Conservation (phyloP, 2,113 vertebrate species). For the Penelope pileata region DNA sequence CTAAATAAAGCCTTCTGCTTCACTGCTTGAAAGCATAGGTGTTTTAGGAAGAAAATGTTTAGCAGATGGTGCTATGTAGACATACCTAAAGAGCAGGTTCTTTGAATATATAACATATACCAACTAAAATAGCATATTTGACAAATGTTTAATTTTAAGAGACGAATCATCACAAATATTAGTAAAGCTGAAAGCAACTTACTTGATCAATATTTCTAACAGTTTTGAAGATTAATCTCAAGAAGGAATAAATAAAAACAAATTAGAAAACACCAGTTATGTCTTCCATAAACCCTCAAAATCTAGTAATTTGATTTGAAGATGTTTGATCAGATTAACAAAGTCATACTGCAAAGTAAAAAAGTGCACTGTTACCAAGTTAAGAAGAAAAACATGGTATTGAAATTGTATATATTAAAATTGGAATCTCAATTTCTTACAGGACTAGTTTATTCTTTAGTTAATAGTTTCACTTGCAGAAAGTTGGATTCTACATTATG, state of each 20-base stretch:
- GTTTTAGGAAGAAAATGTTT: slow-evolving; percentile 47
- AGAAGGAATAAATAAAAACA: background rate
- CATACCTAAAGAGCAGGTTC: background rate
- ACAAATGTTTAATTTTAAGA: background rate
- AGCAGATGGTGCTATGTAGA: background rate
- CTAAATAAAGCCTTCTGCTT: slow-evolving; percentile 68
- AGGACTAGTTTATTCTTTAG: slow-evolving; percentile 29
- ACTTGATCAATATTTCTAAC: background rate
- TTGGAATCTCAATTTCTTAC: slow-evolving; percentile 53
- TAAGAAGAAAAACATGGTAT: background rate
- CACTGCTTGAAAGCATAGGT: slow-evolving; percentile 63
- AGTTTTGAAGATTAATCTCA: background rate
- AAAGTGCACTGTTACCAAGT: background rate
- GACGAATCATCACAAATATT: background rate
- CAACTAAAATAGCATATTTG: background rate
- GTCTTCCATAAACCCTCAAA: background rate
- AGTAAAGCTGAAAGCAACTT: background rate
- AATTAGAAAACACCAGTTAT: background rate
- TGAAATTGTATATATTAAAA: background rate
- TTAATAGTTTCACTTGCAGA: slow-evolving; percentile 37
- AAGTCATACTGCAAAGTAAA: background rate
- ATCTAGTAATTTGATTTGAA: background rate
- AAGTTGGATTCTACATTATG: background rate
- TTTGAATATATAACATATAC: background rate
- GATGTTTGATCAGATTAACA: background rate